Evolutionary conservation across 2,888 invertebrate species (phyloP).

Genomic region (Platycheirus albimanus): DNA sequence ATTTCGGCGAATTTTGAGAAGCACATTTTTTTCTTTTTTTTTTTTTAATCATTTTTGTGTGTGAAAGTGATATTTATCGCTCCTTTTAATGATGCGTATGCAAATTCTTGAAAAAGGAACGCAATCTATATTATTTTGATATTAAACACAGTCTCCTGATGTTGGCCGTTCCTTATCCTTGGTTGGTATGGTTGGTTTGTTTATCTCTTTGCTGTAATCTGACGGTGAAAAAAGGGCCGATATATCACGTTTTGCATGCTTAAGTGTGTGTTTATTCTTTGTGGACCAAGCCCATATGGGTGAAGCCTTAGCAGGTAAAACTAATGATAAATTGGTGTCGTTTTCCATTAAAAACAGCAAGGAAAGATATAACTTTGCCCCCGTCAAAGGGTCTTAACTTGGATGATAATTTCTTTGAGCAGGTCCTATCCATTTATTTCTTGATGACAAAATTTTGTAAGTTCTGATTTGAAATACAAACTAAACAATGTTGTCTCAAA

Average conservation of each 20-base stretch:
- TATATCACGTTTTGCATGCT: constrained; percentile 50
- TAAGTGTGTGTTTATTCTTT: not conserved
- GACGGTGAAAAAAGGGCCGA: constrained; percentile 28
- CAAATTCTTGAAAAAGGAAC: constrained; percentile 24
- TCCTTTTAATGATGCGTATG: not conserved
- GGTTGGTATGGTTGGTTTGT: not conserved
- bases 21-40: constrained; percentile 13
- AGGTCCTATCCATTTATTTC: too few species aligned
- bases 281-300: not conserved
- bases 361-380: not conserved
- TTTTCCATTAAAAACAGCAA: constrained; percentile 44
- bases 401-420: too few species aligned
- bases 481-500: too few species aligned
- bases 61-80: constrained; percentile 62
- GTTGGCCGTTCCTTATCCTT: too few species aligned
- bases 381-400: too few species aligned
- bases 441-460: too few species aligned
- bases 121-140: constrained; percentile 11
- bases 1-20: constrained; percentile 28
- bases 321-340: constrained; percentile 47
- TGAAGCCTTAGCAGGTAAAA: constrained; percentile 29
- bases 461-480: too few species aligned
- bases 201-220: constrained; percentile 41
- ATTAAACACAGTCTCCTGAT: constrained; percentile 23
- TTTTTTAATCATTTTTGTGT: constrained; percentile 33